These are phyloP conservation scores for Coregonus sp. DNA, from an alignment of 2,797 vertebrate species.

Conservation along the genomic window DNA sequence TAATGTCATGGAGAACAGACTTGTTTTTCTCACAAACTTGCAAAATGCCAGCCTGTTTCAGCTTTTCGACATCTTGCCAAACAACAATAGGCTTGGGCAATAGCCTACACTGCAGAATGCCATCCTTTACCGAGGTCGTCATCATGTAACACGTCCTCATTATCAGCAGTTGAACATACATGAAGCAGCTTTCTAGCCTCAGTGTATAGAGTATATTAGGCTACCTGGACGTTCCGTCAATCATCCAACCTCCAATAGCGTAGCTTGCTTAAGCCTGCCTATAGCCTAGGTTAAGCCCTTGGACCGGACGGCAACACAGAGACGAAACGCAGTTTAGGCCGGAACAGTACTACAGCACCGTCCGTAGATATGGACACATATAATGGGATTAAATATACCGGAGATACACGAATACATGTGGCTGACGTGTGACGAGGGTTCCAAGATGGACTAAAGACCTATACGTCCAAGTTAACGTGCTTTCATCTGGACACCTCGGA, in stretches of 20 bases:
- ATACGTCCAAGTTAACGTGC: not conserved
- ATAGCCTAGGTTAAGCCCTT: not conserved
- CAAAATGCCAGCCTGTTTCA: not conserved
- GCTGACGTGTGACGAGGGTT: constrained; percentile 20
- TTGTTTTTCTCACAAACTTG: not conserved
- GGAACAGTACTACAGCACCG: not conserved
- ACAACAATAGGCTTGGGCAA: not conserved
- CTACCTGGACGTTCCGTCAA: not conserved
- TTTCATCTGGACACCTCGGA: constrained; percentile 6
- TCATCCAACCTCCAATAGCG: not conserved
- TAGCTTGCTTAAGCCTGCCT: not conserved
- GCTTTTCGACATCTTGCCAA: not conserved
- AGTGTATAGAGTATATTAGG: not conserved
- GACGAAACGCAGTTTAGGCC: not conserved
- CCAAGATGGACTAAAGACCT: not conserved
- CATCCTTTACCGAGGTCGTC: not conserved
- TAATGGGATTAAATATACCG: constrained; percentile 38
- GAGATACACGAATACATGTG: not conserved
- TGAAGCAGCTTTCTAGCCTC: not conserved
- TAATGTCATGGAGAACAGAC: not conserved
- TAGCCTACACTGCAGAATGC: not conserved
- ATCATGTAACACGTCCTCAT: not conserved
- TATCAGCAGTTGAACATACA: constrained; percentile 31
- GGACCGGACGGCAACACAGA: not conserved
- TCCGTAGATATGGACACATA: constrained; percentile 44